A percentile compares a stretch with the other conserved stretches of the same genome.
phyloP scores from a whole-genome alignment of 2,888 invertebrate genomes.

The Aquatica leii region DNA sequence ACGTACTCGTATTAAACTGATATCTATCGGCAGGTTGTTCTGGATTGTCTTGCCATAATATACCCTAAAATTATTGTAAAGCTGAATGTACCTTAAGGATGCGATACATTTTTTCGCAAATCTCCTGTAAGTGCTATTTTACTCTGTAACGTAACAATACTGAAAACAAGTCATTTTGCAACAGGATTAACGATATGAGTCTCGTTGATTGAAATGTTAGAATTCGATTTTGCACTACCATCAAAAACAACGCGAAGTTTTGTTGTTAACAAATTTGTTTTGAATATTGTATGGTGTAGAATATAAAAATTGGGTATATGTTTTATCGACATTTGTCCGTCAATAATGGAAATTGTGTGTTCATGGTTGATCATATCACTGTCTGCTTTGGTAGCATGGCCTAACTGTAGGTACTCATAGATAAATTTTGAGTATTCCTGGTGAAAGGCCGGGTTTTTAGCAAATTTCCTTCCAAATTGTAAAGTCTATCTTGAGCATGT shows the following conservation, averaged over 20 bases:
- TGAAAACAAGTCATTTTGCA: background rate
- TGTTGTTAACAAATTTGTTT: background rate
- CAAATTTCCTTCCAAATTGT: slow-evolving; percentile 26
- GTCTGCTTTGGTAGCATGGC: slow-evolving; percentile 39
- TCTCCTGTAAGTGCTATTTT: background rate
- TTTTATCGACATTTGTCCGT: too few relatives aligned
- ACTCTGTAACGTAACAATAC: background rate
- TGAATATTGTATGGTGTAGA: background rate
- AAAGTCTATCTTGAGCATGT: slow-evolving; percentile 21
- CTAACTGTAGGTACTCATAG: slow-evolving; percentile 40
- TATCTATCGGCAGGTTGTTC: background rate
- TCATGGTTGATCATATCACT: background rate
- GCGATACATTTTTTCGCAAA: background rate
- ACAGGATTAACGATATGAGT: background rate
- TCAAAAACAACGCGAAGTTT: background rate
- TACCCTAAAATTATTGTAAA: background rate
- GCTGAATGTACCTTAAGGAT: background rate
- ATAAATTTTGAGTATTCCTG: slow-evolving; percentile 30
- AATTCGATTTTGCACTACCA: background rate
- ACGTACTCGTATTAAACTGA: background rate
- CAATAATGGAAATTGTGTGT: too few relatives aligned
- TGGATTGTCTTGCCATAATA: background rate
- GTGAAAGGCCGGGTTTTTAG: slow-evolving; percentile 8
- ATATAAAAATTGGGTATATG: background rate
- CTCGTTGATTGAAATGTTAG: background rate